Base-by-base conservation (phyloP, 2,797 vertebrate genomes). In the Halcyon leucocephala region DNA sequence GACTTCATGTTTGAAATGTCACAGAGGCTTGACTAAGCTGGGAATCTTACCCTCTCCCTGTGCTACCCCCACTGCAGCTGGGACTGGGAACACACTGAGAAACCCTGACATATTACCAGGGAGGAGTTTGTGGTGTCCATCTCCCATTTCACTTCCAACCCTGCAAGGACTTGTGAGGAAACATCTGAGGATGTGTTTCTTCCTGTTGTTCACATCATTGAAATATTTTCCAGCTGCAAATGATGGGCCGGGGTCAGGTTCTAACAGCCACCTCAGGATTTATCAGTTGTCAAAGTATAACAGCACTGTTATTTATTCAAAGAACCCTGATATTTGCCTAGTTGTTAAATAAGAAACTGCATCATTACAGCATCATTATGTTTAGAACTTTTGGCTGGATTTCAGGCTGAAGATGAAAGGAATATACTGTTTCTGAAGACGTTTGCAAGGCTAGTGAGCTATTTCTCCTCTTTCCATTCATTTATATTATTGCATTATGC, bases 401-500 rank as follows among this genome's bases (percentile, higher is more conserved):
- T 77, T 81, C 24, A 22, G 60, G 17, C 10, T 54, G 28, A 81
- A 64, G 29, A 87, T 48, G 37, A 83, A 87, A 76, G 35, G 44
- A 72, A 77, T 25, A 25, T 3, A 25, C 46, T 57, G 29, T 49
- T 90, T 64, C 60, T 64, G 29, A 81, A 84, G 54, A 37, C 0
- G 1, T 64, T 72, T 54, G 29, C 31, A 86, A 89, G 49, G 26
- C 41, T 81, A 46, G 22, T 37, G 21, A 76, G 10, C 22, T 71
- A n/a, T 71, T 87, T 77, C 29, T 88, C 28, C 12, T 87, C 25
- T 90, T 86, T 31, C 18, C 29, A 14, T 49, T 74, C 4, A 71
- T 85, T 95, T 69, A 11, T 88, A 66, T 64, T 85, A 46, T 25
- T 79, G 35, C 37, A 33, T 73, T 83, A 79, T 66, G 46, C 29